Base-by-base conservation (phyloP, 2,888 invertebrate species). In the Meiosimyza platycephala region DNA sequence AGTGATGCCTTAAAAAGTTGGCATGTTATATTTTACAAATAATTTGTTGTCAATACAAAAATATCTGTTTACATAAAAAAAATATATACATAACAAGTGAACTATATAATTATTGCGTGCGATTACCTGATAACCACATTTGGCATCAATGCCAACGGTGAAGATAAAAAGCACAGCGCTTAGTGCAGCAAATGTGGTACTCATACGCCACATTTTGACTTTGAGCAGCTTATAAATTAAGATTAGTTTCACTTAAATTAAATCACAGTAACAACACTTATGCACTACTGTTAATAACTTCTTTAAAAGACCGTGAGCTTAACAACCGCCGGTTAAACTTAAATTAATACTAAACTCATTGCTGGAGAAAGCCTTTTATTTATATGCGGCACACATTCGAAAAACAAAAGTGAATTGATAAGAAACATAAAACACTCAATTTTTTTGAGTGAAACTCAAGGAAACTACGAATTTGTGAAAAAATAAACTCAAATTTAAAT, bases 101-200 rank as follows among this genome's bases (percentile, higher is more conserved):
- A 40, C 40, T 9, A 7, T 28, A 28, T 28, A 28, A 4, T 28
- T 28, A 2, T 9, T 40, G 40, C 40, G 40, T 2, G 9, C 40
- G 6, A 40, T 66, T 66, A 66, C 66, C 66, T 66, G 52, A 33
- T 66, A 66, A 55, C 66, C 66, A 55, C 66, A 66, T 40, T n/a
- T 52, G 16, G 66, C 66, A 47, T 55, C 12, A n/a, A 15, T 22
- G 13, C 52, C 52, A 33, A 1, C 65, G 13, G 65, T 52, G 15
- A 52, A 13, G 18, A 48, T 22, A 9, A 65, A n/a, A 28, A 28
- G 52, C 15, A 65, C 50, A 4, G n/a, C 40, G 9, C 40, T 15
- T 15, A 65, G 28, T 7, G 33, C 28, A n/a, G 47, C 15, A 15
- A 28, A 40, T 7, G 40, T 40, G 51, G n/a, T 6, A 50, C 4